Base-by-base conservation (phyloP, 2,888 invertebrate genomes). In the Caradrina kadenii region DNA sequence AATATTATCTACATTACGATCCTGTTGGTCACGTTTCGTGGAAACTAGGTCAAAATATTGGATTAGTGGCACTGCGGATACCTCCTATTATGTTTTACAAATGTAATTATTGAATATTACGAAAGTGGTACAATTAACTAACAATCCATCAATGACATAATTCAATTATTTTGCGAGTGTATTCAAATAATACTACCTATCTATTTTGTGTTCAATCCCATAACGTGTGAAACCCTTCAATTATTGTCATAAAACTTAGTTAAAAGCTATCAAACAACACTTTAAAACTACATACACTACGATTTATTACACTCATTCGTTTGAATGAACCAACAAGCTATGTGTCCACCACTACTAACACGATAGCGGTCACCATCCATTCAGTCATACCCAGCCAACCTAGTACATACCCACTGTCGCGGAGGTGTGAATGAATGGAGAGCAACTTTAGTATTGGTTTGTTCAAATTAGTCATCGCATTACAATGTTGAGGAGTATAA, bases 31-130 rank as follows among this genome's bases (percentile, higher is more conserved):
- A 77, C 69, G 75, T 79, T 62, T 56, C 10, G 56, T 13, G 35
- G 45, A 56, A 77, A 79, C 42, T 77, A 53, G 77, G 69, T 79
- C 77, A 74, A 79, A 63, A 63, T 66, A 63, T 63, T 50, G 60
- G 45, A 74, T 65, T 48, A 74, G 45, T 45, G 68, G 55, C 63
- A 66, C 39, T 63, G 69, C 54, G 53, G 63, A 63, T 59, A 79
- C 26, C 53, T 73, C 11, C 15, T 49, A 45, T 53, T 55, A 56
- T 63, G 21, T 26, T 64, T 72, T 53, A 61, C 49, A 21, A 64
- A 50, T 56, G 22, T 63, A 54, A 54, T 55, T 10, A 49, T 48
- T 53, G 11, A 17, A 26, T 10, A 31, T 22, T 42, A 15, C 15
- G 19, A 48, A 35, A 49, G 22, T 17, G 5, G 22, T 49, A 4